Conservation (phyloP, 2,888 invertebrate species). For the Apamea epomidion region DNA sequence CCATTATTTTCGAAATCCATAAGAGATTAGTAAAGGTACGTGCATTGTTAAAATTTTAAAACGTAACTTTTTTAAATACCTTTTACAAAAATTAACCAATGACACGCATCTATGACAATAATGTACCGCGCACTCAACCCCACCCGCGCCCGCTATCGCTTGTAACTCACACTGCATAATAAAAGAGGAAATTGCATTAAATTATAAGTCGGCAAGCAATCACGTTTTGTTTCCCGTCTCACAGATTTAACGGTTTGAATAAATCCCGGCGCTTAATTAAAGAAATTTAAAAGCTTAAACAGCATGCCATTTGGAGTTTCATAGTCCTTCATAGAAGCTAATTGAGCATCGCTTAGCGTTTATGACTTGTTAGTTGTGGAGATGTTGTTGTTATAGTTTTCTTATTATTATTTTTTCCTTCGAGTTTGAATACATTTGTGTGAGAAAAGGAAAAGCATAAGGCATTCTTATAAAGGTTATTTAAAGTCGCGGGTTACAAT, state of each 20-base stretch:
- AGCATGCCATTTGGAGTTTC: constrained; percentile 77
- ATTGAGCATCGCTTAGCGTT: constrained; percentile 56
- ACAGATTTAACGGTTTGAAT: constrained; percentile 89
- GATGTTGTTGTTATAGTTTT: not conserved
- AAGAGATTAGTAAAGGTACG: no score
- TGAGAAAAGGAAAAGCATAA: not conserved
- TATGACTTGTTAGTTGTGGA: constrained; percentile 34
- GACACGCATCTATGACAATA: not conserved
- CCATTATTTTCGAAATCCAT: no score
- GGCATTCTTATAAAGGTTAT: not conserved
- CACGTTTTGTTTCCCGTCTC: constrained; percentile 88
- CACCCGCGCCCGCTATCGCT: constrained; percentile 65
- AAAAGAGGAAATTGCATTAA: constrained; percentile 89
- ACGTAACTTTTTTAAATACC: no score
- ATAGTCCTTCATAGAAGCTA: constrained; percentile 56
- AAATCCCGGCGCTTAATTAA: constrained; percentile 87
- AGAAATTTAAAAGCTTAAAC: constrained; percentile 86
- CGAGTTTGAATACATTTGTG: not conserved
- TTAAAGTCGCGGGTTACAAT: not conserved
- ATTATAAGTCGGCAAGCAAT: constrained; percentile 90
- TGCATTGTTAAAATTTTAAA: no score
- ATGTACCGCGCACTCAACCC: not conserved
- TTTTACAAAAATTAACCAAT: no score
- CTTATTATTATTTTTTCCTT: not conserved
- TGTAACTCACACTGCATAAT: constrained; percentile 71